Conservation (phyloP, 1,140 invertebrate species). For the Tribolium madens region DNA sequence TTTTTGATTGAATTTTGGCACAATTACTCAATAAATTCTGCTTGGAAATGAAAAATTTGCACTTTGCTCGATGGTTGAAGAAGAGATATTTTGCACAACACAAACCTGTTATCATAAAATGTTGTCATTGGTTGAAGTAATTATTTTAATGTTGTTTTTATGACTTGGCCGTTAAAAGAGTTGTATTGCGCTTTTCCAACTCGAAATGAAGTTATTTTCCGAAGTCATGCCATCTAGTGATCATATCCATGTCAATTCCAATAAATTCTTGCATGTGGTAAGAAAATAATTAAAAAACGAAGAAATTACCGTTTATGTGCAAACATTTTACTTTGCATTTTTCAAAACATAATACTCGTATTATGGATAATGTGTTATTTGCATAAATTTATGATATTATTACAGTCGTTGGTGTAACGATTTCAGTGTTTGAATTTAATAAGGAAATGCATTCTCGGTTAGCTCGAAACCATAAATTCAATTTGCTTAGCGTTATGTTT, state of each 20-base stretch:
- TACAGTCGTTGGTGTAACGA: not conserved
- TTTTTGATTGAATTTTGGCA: not conserved
- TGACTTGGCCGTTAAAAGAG: not conserved
- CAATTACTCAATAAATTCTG: not conserved
- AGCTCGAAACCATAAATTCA: not conserved
- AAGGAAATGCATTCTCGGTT: not conserved
- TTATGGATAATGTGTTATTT: not conserved
- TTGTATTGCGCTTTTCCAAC: not conserved
- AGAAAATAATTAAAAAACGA: not conserved
- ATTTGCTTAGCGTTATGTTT: not conserved
- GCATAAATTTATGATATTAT: not conserved
- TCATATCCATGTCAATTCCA: no score
- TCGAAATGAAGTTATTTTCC: not conserved
- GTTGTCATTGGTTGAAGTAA: not conserved
- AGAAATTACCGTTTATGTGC: conserved; percentile 7
- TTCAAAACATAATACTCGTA: not conserved
- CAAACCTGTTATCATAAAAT: not conserved
- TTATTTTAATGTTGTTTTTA: not conserved
- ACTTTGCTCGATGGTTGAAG: not conserved
- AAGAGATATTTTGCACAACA: not conserved
- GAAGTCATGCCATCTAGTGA: not conserved
- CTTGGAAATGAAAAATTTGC: not conserved
- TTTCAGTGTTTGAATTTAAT: not conserved
- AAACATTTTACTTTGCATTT: not conserved
- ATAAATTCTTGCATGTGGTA: not conserved